Base-by-base conservation (phyloP, 2,113 vertebrate species). In the Lagopus muta region DNA sequence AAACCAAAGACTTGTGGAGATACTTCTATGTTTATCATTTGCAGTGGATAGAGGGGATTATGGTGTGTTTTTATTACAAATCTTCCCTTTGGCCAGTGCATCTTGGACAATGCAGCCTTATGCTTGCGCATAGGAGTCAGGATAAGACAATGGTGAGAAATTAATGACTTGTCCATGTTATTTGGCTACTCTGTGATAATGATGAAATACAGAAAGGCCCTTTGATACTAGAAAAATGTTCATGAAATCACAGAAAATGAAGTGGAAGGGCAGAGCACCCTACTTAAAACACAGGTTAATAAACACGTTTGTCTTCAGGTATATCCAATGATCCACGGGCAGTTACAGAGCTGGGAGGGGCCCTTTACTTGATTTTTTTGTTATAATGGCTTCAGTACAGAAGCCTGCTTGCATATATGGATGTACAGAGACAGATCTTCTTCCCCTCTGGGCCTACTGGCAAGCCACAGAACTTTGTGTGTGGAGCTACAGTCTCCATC, bases 61-160 rank as follows among this genome's bases (percentile, higher is more conserved):
- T 90, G 47, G 42, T 90, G 38, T 82, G 92, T 93, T 86, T 92
- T 92, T 89, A 78, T 93, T 94, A 93, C 30, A 92, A 92, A 92
- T 85, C 12, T 90, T 93, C 40, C 25, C 65, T 16, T 66, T 1
- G 9, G 62, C 13, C 32, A 69, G 3, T 52, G 52, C 43, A 75
- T 42, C n/a, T 61, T 30, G 83, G 65, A 72, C 43, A 93, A 43
- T 25, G 50, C 24, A 84, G 47, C 30, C 20, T 78, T 64, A n/a
- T 82, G 17, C 32, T 91, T 0, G 0, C 38, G 27, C 38, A 40
- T 61, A 34, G 27, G 21, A 89, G 15, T 36, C 67, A 64, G 22
- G 27, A 54, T 82, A 61, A 71, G 64, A 91, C 95, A 89, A 64
- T 54, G 0, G 40, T 52, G 50, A 94, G 18, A 94, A 89, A 58